Evolutionary conservation across 2,888 invertebrate species (phyloP).

Genomic region (Cylloceria caligata): DNA sequence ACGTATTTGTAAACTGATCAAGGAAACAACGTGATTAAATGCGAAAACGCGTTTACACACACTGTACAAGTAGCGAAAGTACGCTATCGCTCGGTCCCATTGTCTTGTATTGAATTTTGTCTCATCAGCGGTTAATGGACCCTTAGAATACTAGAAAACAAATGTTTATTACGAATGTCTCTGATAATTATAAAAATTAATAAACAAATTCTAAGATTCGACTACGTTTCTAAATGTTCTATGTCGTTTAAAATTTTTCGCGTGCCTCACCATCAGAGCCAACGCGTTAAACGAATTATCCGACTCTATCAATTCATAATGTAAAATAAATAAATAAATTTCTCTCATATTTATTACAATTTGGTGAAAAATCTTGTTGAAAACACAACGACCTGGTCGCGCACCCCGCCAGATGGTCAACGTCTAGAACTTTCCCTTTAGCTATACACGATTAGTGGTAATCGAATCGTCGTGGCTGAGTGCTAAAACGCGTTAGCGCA

Average conservation of each 20-base stretch:
- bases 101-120: not conserved
- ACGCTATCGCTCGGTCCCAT: not conserved
- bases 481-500: constrained; percentile 43
- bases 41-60: constrained; percentile 1
- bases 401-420: not conserved
- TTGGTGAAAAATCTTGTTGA: not conserved
- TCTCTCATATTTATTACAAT: not conserved
- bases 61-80: not conserved
- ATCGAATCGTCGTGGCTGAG: constrained; percentile 48
- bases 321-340: not conserved
- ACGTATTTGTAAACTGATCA: constrained; percentile 7
- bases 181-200: too few relatives aligned
- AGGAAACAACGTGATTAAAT: not conserved
- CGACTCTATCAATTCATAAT: not conserved
- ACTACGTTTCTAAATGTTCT: too few relatives aligned
- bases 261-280: too few relatives aligned
- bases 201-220: too few relatives aligned
- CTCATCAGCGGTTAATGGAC: not conserved
- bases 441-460: constrained; percentile 8
- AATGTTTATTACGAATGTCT: not conserved
- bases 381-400: not conserved
- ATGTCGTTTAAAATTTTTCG: too few relatives aligned
- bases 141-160: not conserved
- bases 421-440: not conserved
- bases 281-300: too few relatives aligned